phyloP scores from a whole-genome alignment of 2,888 invertebrate genomes.

The Diaperis boleti region DNA sequence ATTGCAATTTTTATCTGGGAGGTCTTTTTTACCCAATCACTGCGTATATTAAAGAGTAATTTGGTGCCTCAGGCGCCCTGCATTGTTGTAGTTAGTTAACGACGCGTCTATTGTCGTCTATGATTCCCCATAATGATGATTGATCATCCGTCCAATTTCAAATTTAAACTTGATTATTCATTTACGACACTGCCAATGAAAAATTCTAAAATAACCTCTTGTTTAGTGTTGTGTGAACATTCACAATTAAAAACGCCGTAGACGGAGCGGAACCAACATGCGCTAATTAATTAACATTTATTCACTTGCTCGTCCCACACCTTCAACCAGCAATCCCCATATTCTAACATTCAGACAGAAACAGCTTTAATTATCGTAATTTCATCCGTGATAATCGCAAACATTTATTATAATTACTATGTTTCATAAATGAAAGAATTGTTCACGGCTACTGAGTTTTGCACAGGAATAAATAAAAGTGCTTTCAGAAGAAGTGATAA shows the following conservation, averaged over 20 bases:
- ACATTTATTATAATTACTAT: conserved; percentile 31
- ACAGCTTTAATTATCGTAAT: conserved; percentile 38
- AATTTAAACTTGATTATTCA: conserved; percentile 19
- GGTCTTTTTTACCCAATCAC: conserved; percentile 2
- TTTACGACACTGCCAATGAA: conserved; percentile 13
- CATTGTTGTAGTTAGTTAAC: conserved; percentile 35
- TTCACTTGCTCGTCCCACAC: conserved; percentile 41
- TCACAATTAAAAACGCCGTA: conserved; percentile 46
- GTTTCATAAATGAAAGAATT: background rate
- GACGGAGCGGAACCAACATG: conserved; percentile 46
- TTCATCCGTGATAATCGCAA: conserved; percentile 27
- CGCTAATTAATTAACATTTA: conserved; percentile 48
- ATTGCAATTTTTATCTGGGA: background rate
- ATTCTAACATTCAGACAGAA: conserved; percentile 27
- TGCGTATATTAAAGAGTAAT: conserved; percentile 6
- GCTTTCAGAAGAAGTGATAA: background rate
- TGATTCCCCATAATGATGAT: conserved; percentile 47
- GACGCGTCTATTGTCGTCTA: conserved; percentile 37
- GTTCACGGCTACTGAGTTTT: background rate
- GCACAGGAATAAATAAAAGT: background rate
- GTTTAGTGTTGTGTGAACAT: conserved; percentile 45
- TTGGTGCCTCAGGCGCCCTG: conserved; percentile 2
- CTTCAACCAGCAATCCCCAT: conserved; percentile 9
- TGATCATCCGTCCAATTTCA: conserved; percentile 41
- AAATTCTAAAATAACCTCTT: conserved; percentile 35